phyloP scores from a whole-genome alignment of 2,888 invertebrate genomes.

The Uloborus plumipes region DNA sequence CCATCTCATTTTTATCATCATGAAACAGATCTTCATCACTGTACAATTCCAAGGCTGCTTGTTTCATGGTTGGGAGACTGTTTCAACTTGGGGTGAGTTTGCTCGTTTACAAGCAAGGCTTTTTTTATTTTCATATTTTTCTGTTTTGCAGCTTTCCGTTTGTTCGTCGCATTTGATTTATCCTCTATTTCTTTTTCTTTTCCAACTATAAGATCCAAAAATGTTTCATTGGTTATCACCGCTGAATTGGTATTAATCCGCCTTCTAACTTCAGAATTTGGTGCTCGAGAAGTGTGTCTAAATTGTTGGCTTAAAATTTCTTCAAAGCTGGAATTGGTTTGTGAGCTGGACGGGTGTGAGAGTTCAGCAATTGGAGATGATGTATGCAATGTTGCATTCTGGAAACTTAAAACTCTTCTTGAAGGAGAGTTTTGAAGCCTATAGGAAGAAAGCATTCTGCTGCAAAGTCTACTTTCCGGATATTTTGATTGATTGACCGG shows the following conservation, averaged over 20 bases:
- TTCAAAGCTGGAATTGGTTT: constrained; percentile 4
- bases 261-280: neutral
- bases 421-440: neutral
- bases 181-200: constrained; percentile 11
- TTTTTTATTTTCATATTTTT: neutral
- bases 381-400: neutral
- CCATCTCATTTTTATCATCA: neutral
- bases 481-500: neutral
- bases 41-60: neutral
- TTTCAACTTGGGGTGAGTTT: neutral
- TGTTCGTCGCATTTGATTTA: neutral
- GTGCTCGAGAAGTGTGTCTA: neutral
- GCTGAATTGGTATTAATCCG: neutral
- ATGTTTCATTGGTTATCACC: neutral
- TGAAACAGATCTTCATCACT: neutral
- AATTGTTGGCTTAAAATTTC: neutral
- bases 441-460: neutral
- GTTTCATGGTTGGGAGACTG: constrained; percentile 1
- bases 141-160: neutral
- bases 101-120: neutral
- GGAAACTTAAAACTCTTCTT: neutral
- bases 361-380: constrained; percentile 7
- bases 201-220: neutral
- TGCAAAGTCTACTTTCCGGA: neutral
- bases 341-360: neutral